Conservation (phyloP, 2,888 invertebrate species). For the Synanthedon myopaeformis region DNA sequence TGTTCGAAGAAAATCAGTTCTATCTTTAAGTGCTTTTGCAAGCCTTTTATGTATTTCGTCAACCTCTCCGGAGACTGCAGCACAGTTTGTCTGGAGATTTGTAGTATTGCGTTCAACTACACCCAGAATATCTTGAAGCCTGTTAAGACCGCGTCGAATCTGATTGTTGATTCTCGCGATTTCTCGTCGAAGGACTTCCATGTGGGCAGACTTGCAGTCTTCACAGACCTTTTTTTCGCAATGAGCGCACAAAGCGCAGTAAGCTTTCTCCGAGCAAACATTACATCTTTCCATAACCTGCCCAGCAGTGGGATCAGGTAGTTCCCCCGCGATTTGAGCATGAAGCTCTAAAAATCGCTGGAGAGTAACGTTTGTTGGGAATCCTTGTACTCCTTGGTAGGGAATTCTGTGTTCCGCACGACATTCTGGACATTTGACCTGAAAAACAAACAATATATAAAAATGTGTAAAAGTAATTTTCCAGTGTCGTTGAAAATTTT, state of each 20-base stretch:
- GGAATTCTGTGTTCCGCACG: slow-evolving; percentile 96
- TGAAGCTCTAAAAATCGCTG: slow-evolving; percentile 95
- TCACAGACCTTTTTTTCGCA: slow-evolving; percentile 98
- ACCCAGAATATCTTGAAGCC: slow-evolving; percentile 86
- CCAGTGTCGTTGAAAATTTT: neutral
- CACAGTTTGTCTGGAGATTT: slow-evolving; percentile 89
- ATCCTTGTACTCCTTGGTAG: slow-evolving; percentile 93
- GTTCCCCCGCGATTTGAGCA: slow-evolving; percentile 90
- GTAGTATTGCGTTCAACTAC: slow-evolving; percentile 90
- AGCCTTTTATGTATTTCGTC: slow-evolving; percentile 91
- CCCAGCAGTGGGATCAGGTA: slow-evolving; percentile 91
- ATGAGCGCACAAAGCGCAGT: slow-evolving; percentile 90
- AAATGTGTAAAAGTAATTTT: no score
- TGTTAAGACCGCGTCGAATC: slow-evolving; percentile 88
- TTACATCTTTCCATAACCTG: slow-evolving; percentile 94
- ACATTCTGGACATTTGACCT: slow-evolving; percentile 98
- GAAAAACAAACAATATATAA: slow-evolving; percentile 11
- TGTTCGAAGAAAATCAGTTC: slow-evolving; percentile 85
- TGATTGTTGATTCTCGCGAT: slow-evolving; percentile 90
- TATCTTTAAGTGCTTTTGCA: slow-evolving; percentile 89
- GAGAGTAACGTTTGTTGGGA: slow-evolving; percentile 95
- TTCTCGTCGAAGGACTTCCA: slow-evolving; percentile 94
- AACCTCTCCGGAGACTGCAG: slow-evolving; percentile 91
- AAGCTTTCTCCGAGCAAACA: slow-evolving; percentile 93
- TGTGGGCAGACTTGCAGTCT: slow-evolving; percentile 95